Evolutionary conservation across 2,888 invertebrate species (phyloP), one percentile per base, ranked within the genome.

Genomic region (Frankliniella intonsa): DNA sequence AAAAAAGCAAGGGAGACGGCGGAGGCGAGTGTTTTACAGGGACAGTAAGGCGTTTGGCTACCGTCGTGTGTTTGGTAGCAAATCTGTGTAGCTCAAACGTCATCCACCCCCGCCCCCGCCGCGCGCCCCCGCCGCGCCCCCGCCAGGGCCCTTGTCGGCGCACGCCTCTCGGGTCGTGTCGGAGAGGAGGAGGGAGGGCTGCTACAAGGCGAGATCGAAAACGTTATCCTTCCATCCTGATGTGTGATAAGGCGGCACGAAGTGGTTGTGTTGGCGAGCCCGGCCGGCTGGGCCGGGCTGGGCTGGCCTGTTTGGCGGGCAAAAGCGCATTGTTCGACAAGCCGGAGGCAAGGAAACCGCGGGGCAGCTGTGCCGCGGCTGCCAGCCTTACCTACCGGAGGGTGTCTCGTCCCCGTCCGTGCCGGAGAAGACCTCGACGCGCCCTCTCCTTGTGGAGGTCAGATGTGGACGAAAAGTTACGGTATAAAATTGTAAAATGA

Each of bases 181-280:
- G 25, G 69, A 9, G 10, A 25, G 10, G 69, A 25, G 11, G 22
- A 10, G 69, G 69, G n/a, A 9, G 7, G 69, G 22, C 69, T 25
- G 25, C 69, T 25, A 76, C 69, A 76, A 76, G 69, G 69, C 69
- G 69, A 22, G 69, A 76, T 76, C 69, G 22, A 25, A 76, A 76
- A 76, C 69, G 25, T 22, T 76, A 76, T 76, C 69, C 25, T 76
- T 76, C 25, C 69, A 76, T 76, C 69, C 69, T 25, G 69, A 76
- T 76, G 69, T 25, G 69, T 76, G 69, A 76, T 76, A 76, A 76
- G 69, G 69, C 25, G 11, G 69, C 62, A 62, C 62, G 62, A 62
- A 62, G 62, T 62, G 62, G 9, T 76, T 22, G 69, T 22, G 69
- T 12, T 12, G 14, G 55, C 17, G 55, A 55, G 55, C 17, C 17